Percentiles rank a stretch among this genome's conserved stretches.
Evolutionary conservation across 2,113 vertebrate genomes (phyloP).

Genomic region (Tachysurus fulvidraco): DNA sequence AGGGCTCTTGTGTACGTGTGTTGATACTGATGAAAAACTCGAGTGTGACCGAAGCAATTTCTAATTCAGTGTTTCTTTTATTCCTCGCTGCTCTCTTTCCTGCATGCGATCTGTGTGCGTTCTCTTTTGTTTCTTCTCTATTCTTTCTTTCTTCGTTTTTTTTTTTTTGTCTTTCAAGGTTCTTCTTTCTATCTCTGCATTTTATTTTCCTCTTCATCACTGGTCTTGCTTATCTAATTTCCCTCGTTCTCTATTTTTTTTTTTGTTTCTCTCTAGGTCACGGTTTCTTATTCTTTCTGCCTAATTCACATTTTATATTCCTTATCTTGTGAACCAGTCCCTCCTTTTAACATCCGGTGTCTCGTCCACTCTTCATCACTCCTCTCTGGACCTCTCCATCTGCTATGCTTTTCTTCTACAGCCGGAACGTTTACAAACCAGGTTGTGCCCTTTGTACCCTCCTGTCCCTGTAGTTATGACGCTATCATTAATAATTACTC

Average conservation of each 20-base stretch:
- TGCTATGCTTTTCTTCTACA: background rate
- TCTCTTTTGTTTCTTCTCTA: constrained; percentile 6
- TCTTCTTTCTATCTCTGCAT: background rate
- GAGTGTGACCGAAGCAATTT: background rate
- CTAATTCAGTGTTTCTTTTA: background rate
- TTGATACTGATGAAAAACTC: background rate
- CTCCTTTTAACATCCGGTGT: background rate
- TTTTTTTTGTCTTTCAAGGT: background rate
- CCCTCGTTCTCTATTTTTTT: background rate
- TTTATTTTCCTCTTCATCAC: background rate
- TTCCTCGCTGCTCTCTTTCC: background rate
- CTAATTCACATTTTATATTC: background rate
- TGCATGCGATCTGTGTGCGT: background rate
- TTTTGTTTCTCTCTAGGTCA: background rate
- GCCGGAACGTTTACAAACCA: constrained; percentile 18
- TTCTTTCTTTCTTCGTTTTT: background rate
- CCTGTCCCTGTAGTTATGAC: constrained; percentile 13
- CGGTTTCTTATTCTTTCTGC: background rate
- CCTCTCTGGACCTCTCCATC: background rate
- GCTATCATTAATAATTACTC: constrained; percentile 37
- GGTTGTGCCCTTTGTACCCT: constrained; percentile 33
- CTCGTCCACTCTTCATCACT: background rate
- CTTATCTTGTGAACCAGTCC: background rate
- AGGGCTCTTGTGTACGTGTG: background rate
- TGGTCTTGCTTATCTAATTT: background rate